phyloP scores from a whole-genome alignment of 2,888 invertebrate species.

The Drosophila pegasa region DNA sequence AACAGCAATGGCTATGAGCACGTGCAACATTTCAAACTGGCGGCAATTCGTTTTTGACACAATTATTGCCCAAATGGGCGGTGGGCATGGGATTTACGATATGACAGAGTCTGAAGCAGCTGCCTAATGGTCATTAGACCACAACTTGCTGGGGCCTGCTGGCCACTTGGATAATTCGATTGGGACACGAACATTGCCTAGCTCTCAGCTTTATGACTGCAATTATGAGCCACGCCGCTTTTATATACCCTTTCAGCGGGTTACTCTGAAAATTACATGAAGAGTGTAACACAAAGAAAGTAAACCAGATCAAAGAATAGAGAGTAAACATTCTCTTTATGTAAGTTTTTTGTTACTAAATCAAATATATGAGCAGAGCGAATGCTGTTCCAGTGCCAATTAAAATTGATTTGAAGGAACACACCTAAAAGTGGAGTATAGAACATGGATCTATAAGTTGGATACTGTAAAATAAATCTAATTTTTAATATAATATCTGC shows the following conservation, averaged over 20 bases:
- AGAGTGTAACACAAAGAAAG: neutral
- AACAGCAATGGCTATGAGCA: slow-evolving; percentile 39
- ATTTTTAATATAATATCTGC: too few species aligned
- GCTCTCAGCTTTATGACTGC: slow-evolving; percentile 39
- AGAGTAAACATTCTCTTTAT: too few species aligned
- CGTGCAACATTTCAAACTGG: slow-evolving; percentile 63
- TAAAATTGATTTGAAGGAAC: too few species aligned
- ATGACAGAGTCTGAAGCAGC: slow-evolving; percentile 29
- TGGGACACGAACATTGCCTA: slow-evolving; percentile 53
- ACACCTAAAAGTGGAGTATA: too few species aligned
- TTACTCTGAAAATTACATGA: neutral
- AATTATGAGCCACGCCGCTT: slow-evolving; percentile 33
- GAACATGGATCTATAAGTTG: too few species aligned
- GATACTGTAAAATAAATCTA: too few species aligned
- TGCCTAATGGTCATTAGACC: slow-evolving; percentile 51
- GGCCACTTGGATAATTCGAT: slow-evolving; percentile 60
- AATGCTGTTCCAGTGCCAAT: too few species aligned
- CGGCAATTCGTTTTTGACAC: slow-evolving; percentile 64
- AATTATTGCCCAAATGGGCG: slow-evolving; percentile 49
- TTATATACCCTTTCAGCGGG: neutral
- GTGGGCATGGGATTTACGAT: slow-evolving; percentile 22
- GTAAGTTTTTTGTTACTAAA: neutral
- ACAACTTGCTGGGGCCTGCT: slow-evolving; percentile 23
- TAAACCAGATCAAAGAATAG: neutral
- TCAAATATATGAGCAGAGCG: neutral